phyloP scores from a whole-genome alignment of 2,113 vertebrate species.

The Mellivora capensis region DNA sequence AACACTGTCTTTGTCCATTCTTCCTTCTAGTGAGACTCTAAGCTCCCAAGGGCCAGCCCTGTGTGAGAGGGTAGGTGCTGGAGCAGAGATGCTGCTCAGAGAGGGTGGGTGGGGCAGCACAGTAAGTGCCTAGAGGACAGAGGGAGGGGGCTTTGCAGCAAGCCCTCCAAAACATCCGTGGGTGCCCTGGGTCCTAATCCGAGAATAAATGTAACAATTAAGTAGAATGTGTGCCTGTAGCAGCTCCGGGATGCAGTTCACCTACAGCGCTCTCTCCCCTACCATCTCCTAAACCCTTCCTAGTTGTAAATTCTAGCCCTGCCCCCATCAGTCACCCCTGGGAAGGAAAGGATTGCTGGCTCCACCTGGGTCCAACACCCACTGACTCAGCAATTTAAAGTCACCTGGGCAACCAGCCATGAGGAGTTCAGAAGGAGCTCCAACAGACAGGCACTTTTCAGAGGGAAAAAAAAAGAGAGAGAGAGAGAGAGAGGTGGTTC shows the following conservation, averaged over 20 bases:
- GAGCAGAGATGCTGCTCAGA: accelerated
- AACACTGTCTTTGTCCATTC: neutral
- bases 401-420: accelerated
- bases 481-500: neutral
- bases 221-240: accelerated
- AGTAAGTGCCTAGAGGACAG: accelerated
- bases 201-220: neutral
- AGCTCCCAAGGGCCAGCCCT: accelerated
- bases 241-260: neutral
- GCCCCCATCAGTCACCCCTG: accelerated
- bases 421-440: neutral
- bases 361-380: accelerated
- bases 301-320: neutral
- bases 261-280: neutral
- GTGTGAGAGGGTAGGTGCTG: too few species aligned
- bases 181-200: neutral
- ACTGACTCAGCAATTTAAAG: neutral
- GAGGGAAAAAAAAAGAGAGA: neutral
- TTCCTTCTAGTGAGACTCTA: neutral
- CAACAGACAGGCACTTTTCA: neutral
- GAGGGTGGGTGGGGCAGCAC: accelerated
- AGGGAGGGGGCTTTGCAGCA: neutral
- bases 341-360: neutral
- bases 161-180: too few species aligned
- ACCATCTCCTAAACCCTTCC: too few species aligned